phyloP scores from a whole-genome alignment of 1,140 invertebrate species.

The Cyrtorhinus lividipennis region DNA sequence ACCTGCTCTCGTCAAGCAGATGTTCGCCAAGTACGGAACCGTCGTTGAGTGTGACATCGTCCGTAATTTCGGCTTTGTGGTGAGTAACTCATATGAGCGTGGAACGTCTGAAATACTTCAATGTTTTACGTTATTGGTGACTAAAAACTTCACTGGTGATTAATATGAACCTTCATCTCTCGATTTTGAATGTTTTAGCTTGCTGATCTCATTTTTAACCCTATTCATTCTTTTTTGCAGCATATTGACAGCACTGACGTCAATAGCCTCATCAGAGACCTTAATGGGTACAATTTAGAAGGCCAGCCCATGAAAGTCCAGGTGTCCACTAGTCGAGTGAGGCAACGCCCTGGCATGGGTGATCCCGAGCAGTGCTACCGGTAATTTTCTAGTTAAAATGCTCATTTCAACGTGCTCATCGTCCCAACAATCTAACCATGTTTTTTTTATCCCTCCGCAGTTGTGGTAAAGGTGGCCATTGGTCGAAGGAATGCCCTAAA shows the following conservation, averaged over 20 bases:
- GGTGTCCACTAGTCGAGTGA: conserved; percentile 75
- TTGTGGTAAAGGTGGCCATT: conserved; percentile 83
- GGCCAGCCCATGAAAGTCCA: conserved; percentile 79
- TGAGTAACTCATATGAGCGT: conserved; percentile 26
- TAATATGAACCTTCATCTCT: no score
- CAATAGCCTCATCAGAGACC: conserved; percentile 70
- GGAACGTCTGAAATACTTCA: no score
- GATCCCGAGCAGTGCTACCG: conserved; percentile 84
- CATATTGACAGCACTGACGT: conserved; percentile 69
- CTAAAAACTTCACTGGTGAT: no score
- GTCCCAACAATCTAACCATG: no score
- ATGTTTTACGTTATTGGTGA: no score
- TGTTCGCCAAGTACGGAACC: conserved; percentile 75
- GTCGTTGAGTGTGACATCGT: conserved; percentile 85
- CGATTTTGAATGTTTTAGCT: background rate
- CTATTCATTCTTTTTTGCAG: conserved; percentile 21
- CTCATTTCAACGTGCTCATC: no score
- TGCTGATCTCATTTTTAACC: background rate
- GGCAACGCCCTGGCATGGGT: conserved; percentile 86
- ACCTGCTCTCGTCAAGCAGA: conserved; percentile 66
- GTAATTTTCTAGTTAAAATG: conserved; percentile 17
- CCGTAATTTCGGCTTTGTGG: conserved; percentile 79
- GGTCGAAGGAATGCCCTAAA: conserved; percentile 81
- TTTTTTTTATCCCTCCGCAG: conserved; percentile 28
- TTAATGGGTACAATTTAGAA: conserved; percentile 69